Evolutionary conservation across 2,797 vertebrate genomes (phyloP).

Genomic region (Neopelma chrysocephalum): DNA sequence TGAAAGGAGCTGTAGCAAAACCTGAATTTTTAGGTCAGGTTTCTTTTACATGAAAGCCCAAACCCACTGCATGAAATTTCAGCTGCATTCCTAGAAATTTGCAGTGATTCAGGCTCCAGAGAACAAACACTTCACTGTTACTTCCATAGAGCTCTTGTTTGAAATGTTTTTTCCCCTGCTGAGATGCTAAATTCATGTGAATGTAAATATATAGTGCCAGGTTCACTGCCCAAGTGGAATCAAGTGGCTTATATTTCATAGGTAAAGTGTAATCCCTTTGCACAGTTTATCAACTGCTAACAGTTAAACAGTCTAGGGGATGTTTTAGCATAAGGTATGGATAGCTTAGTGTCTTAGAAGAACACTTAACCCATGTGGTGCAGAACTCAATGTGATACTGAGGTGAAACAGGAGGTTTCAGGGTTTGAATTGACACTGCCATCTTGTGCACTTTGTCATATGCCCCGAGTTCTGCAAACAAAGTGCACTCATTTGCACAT

Average conservation of each 20-base stretch:
- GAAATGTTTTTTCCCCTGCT: constrained; percentile 8
- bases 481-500: background rate
- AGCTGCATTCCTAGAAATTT: constrained; percentile 49
- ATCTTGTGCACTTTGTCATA: background rate
- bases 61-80: constrained; percentile 37
- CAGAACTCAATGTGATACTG: background rate
- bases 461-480: background rate
- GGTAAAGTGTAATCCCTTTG: background rate
- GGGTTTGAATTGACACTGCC: background rate
- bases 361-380: background rate
- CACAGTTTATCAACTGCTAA: background rate
- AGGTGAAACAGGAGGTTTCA: background rate
- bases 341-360: background rate
- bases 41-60: constrained; percentile 8
- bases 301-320: background rate
- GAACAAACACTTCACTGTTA: constrained; percentile 55
- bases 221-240: background rate
- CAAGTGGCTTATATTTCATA: background rate
- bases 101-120: constrained; percentile 28
- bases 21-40: constrained; percentile 49
- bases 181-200: constrained; percentile 17
- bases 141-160: constrained; percentile 12
- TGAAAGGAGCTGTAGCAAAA: constrained; percentile 15
- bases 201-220: background rate
- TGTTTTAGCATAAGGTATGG: background rate